Evolutionary conservation across 2,797 vertebrate genomes (phyloP), one percentile per base, ranked within the genome.

Genomic region (Acipenser transmontanus): DNA sequence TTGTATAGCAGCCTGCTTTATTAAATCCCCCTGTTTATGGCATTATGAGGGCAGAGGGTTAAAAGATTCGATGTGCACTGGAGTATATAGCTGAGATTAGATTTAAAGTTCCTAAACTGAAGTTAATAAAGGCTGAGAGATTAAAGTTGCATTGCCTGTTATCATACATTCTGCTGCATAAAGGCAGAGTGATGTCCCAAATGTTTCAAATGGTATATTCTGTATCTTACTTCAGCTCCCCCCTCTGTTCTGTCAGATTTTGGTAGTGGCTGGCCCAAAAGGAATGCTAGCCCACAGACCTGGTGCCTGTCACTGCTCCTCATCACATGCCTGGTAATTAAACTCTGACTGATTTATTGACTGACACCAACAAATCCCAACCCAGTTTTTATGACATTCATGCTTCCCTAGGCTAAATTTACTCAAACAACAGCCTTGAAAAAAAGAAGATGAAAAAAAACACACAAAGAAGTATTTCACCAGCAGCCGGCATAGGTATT

Each of bases 291-390:
- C 89, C 85, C 82, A 83, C 81, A 85, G 87, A 89, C 84, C 87
- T 79, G 85, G 86, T 79, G 82, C 85, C 88, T 91, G 91, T 93
- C 91, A 89, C 81, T 71, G 68, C 84, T 86, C 85, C 88, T 90
- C 83, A 85, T 91, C 91, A 91, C 88, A 90, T 85, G 88, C 82
- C 87, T 88, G 89, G 89, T 93, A 93, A 96, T 95, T 97, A 95
- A 94, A 94, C 91, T 91, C 88, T 91, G 87, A 90, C 92, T 94
- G 94, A 96, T 95, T 96, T 94, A 93, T 91, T 93, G 92, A 95
- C 92, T 95, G 95, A 95, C 93, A 94, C 87, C 88, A 91, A 91
- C 91, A 93, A 93, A 93, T 93, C 91, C 91, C 93, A 94, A 85
- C 88, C 86, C 80, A 77, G 88, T 83, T 91, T 93, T 94, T 93